These are phyloP conservation scores for Aegotheles bennettii DNA, from an alignment of 2,113 vertebrate genomes.

Conservation along the genomic window DNA sequence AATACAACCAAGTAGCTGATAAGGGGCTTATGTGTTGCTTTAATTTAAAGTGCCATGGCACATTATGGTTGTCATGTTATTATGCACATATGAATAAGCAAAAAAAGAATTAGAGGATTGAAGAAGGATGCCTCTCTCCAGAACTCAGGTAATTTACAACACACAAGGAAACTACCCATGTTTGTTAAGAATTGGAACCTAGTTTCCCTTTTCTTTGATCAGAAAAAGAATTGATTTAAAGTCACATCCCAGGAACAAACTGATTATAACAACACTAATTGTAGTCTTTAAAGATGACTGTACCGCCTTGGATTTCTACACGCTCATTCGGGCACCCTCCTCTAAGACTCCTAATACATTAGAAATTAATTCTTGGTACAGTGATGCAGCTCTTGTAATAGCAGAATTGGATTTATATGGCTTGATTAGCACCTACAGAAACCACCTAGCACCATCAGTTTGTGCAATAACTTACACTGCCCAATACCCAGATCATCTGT, in stretches of 20 bases:
- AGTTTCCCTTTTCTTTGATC: background rate
- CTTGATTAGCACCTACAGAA: background rate
- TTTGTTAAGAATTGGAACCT: background rate
- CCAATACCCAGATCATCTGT: background rate
- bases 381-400: background rate
- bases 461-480: background rate
- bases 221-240: background rate
- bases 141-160: background rate
- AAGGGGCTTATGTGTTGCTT: background rate
- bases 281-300: no score
- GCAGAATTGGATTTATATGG: background rate
- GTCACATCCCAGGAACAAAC: background rate
- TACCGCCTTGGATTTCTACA: background rate
- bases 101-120: background rate
- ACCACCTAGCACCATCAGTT: background rate
- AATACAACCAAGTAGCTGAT: conserved; percentile 2
- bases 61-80: background rate
- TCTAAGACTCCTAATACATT: background rate
- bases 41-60: background rate
- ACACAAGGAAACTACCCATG: background rate
- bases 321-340: background rate
- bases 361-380: background rate
- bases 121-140: background rate
- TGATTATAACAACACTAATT: background rate
- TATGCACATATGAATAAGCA: background rate